phyloP scores from a whole-genome alignment of 2,797 vertebrate genomes.

The Coregonus ussuriensis region DNA sequence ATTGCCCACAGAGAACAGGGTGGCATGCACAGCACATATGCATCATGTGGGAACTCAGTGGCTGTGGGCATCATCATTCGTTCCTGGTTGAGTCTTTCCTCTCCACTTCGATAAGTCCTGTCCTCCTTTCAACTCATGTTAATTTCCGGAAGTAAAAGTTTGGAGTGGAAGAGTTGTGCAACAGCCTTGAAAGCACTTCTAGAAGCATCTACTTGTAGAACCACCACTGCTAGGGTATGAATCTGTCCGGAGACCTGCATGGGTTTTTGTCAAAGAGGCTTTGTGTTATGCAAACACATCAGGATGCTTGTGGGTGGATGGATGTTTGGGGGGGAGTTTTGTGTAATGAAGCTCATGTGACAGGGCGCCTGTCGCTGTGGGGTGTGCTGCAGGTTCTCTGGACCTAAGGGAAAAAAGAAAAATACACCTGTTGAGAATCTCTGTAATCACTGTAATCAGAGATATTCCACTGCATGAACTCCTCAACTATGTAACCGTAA shows the following conservation, averaged over 20 bases:
- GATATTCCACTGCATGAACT: background rate
- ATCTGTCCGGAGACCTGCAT: background rate
- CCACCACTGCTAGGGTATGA: background rate
- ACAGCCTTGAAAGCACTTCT: slow-evolving; percentile 6
- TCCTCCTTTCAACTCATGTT: background rate
- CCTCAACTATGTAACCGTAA: background rate
- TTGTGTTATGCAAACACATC: background rate
- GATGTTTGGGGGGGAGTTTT: background rate
- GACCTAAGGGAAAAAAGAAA: background rate
- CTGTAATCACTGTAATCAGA: background rate
- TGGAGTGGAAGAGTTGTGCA: slow-evolving; percentile 4
- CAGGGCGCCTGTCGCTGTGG: background rate
- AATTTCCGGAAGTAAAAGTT: slow-evolving; percentile 7
- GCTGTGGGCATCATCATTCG: background rate
- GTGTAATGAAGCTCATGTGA: background rate
- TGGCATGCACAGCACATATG: background rate
- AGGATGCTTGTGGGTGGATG: background rate
- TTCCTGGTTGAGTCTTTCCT: background rate
- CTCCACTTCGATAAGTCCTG: background rate
- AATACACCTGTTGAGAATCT: background rate
- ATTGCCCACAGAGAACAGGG: background rate
- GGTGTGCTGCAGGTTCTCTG: background rate
- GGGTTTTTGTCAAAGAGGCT: background rate
- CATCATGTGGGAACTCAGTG: background rate
- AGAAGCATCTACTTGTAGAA: slow-evolving; percentile 19